These are phyloP conservation scores for Eulimnadia texana DNA, from an alignment of 1,140 invertebrate genomes.

Conservation along the genomic window DNA sequence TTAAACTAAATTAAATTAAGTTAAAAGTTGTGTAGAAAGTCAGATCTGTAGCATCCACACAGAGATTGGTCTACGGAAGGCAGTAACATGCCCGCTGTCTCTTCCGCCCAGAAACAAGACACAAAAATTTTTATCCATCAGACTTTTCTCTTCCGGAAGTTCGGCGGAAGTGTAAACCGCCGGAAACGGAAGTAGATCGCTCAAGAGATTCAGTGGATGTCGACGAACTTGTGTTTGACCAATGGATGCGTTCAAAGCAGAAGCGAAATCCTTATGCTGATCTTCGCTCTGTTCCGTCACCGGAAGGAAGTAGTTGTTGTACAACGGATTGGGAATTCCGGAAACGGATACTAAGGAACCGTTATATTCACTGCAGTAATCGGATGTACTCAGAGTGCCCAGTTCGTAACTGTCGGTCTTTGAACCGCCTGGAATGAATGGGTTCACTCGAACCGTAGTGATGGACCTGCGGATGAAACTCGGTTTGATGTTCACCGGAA, in stretches of 20 bases:
- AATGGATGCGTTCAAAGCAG: slow-evolving; percentile 1
- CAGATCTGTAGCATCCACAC: slow-evolving; percentile 3
- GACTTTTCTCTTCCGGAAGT: too few species aligned
- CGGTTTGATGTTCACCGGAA: not conserved
- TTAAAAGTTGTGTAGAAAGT: not conserved
- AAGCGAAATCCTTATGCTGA: slow-evolving; percentile 4
- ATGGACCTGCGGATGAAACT: not conserved
- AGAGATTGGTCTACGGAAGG: slow-evolving; percentile 1
- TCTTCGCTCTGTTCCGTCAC: not conserved
- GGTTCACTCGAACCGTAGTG: slow-evolving; percentile 13
- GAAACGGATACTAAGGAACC: not conserved
- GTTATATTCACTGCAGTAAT: slow-evolving; percentile 3
- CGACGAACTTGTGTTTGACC: not conserved
- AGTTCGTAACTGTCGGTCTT: not conserved
- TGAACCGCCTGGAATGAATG: not conserved
- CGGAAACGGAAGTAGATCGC: not conserved
- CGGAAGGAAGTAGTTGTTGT: not conserved
- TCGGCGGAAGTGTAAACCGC: not conserved
- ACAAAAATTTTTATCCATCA: not conserved
- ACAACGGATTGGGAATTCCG: slow-evolving; percentile 1
- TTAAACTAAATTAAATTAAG: not conserved
- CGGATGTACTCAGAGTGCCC: not conserved
- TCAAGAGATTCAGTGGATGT: not conserved
- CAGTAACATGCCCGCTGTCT: not conserved
- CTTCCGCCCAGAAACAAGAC: slow-evolving; percentile 1